A percentile compares a stretch with the other conserved stretches of the same genome.
phyloP scores from a whole-genome alignment of 2,113 vertebrate species.

The Castor canadensis region DNA sequence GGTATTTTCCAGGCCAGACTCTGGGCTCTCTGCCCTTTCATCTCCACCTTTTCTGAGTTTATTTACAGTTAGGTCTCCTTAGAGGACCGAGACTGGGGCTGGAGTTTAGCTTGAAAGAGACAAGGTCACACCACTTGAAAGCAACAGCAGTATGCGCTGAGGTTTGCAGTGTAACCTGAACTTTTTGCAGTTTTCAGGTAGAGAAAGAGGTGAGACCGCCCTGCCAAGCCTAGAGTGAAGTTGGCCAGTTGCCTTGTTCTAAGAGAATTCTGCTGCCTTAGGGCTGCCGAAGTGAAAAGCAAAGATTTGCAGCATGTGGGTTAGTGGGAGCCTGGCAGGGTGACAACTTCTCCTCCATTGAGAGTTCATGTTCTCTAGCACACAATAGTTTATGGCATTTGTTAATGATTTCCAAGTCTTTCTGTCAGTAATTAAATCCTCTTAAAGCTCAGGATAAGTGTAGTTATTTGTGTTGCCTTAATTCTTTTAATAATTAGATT shows the following conservation, averaged over 20 bases:
- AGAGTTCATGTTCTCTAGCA: background rate
- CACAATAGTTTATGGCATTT: background rate
- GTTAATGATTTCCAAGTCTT: background rate
- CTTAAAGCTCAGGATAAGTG: background rate
- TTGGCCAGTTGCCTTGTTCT: background rate
- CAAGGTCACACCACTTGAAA: conserved; percentile 26
- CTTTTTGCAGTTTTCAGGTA: background rate
- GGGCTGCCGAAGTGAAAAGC: background rate
- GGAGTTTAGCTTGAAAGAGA: background rate
- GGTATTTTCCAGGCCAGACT: conserved; percentile 11
- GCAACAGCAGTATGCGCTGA: background rate
- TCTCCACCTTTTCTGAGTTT: background rate
- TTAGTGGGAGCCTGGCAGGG: background rate
- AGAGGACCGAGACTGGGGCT: background rate
- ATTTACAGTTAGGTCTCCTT: conserved; percentile 15
- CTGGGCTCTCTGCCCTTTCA: background rate
- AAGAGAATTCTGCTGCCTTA: background rate
- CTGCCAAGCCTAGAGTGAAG: background rate
- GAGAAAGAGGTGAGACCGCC: background rate
- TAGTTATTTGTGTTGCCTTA: background rate
- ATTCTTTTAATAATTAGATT: conserved; percentile 5
- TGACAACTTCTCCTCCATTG: background rate
- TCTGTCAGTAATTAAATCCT: background rate
- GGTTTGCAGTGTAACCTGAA: conserved; percentile 21
- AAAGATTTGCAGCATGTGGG: background rate